Percentiles rank a stretch among this genome's conserved stretches.
These are phyloP conservation scores for Allophyes oxyacanthae DNA, from an alignment of 2,888 invertebrate genomes.

Conservation along the genomic window DNA sequence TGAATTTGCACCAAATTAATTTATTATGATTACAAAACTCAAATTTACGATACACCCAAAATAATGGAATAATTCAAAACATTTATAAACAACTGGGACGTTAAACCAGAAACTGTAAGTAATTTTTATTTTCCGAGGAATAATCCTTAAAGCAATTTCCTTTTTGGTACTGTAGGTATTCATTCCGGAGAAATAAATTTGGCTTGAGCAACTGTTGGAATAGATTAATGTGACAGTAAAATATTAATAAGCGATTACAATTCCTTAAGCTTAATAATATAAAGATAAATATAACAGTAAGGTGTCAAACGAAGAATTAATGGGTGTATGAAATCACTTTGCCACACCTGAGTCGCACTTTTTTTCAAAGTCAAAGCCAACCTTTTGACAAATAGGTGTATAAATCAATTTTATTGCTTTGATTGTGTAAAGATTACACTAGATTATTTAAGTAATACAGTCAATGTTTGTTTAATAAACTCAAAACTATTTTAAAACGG, in stretches of 20 bases:
- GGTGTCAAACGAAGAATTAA: conserved; percentile 48
- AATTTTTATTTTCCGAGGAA: neutral
- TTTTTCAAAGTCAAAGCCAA: conserved; percentile 43
- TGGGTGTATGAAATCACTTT: conserved; percentile 49
- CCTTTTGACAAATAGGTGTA: conserved; percentile 45
- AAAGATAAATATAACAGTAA: conserved; percentile 37
- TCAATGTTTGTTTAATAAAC: conserved; percentile 32
- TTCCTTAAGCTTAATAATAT: conserved; percentile 28
- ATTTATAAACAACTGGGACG: conserved; percentile 3
- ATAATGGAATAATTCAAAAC: neutral
- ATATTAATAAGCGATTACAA: conserved; percentile 41
- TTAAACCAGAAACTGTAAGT: neutral
- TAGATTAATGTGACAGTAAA: conserved; percentile 42
- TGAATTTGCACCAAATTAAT: neutral
- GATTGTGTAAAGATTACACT: conserved; percentile 40
- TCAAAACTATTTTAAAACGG: conserved; percentile 5
- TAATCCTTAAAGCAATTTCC: conserved; percentile 13
- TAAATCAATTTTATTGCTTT: conserved; percentile 53
- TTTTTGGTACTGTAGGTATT: conserved; percentile 21
- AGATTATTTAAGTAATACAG: conserved; percentile 29
- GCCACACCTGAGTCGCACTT: conserved; percentile 49
- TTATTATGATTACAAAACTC: neutral
- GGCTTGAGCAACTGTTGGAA: conserved; percentile 20
- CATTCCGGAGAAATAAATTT: conserved; percentile 33
- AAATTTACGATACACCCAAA: neutral